Evolutionary conservation across 2,113 vertebrate species (phyloP), one percentile per base, ranked within the genome.

Genomic region (Porphyrio hochstetteri): DNA sequence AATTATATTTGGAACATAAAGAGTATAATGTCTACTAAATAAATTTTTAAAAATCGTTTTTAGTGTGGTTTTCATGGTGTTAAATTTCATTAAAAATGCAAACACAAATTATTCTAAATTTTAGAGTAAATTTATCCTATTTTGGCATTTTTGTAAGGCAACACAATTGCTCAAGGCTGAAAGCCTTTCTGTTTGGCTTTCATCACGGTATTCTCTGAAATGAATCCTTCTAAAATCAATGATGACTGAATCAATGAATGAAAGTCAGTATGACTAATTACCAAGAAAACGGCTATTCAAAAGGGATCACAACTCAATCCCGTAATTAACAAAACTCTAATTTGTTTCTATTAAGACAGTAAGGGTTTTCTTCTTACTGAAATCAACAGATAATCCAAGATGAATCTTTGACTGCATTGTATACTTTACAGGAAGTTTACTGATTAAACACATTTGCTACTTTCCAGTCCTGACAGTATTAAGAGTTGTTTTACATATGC

Each of bases 181-280:
- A 90, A 92, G 63, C 25, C 31, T 88, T 59, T 82, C 35, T 7
- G 7, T 70, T 86, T 88, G 74, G 33, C 67, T 63, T 94, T 92
- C 67, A 90, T 63, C 31, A 81, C 17, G 21, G 44, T 44, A 63
- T 72, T 83, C 27, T 44, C 55, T 70, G 64, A 82, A 93, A 87
- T 65, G 36, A 83, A 90, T 88, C 55, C 38, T 48, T 68, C 46
- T 52, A 40, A 94, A 94, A 86, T 88, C 77, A 78, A 56, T 82
- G 82, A 67, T 60, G 76, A 86, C 74, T 81, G 72, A 83, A 92
- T 84, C 53, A 65, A 82, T 65, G 70, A 92, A 82, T 57, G 57
- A 64, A 94, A 96, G 82, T 82, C 70, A 95, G 70, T 59, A 94
- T 96, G 88, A 93, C 46, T 92, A 93, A 84, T 74, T 96, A 90